A percentile compares a stretch with the other conserved stretches of the same genome.
These are phyloP conservation scores for Tenualosa thibaudeaui DNA, from an alignment of 2,797 vertebrate species.

Conservation along the genomic window DNA sequence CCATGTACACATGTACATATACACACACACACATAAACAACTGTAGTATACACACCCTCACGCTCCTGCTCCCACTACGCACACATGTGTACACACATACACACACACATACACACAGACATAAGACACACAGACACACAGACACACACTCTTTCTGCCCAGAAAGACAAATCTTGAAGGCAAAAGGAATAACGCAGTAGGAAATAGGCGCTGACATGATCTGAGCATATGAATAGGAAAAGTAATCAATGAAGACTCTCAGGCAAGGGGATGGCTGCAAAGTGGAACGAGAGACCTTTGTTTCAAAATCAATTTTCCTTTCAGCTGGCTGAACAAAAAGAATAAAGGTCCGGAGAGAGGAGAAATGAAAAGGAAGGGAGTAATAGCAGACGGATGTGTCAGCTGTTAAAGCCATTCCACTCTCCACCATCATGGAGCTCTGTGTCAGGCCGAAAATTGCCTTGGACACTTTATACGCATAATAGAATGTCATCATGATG, in stretches of 20 bases:
- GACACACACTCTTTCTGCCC: neutral
- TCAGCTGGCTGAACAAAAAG: slow-evolving; percentile 9
- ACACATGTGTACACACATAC: neutral
- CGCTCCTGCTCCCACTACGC: no score
- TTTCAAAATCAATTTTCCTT: slow-evolving; percentile 47
- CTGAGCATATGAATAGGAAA: slow-evolving; percentile 36
- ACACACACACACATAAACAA: neutral
- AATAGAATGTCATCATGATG: slow-evolving; percentile 39
- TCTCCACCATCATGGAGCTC: slow-evolving; percentile 26
- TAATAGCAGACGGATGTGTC: slow-evolving; percentile 34
- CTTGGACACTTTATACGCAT: slow-evolving; percentile 42
- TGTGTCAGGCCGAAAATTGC: slow-evolving; percentile 43
- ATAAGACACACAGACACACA: neutral
- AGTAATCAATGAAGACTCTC: slow-evolving; percentile 37
- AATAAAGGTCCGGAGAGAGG: neutral
- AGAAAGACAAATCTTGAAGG: neutral
- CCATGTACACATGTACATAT: neutral
- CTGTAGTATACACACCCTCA: no score
- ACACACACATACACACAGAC: neutral
- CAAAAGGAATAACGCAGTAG: slow-evolving; percentile 25
- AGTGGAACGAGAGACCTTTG: slow-evolving; percentile 50
- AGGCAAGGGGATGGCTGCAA: slow-evolving; percentile 17
- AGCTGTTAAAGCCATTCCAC: slow-evolving; percentile 50
- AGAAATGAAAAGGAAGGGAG: neutral
- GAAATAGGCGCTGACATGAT: slow-evolving; percentile 42